A percentile compares a stretch with the other conserved stretches of the same genome.
These are phyloP conservation scores for Orthonychiurus folsomi DNA, from an alignment of 2,888 invertebrate species.

Conservation along the genomic window DNA sequence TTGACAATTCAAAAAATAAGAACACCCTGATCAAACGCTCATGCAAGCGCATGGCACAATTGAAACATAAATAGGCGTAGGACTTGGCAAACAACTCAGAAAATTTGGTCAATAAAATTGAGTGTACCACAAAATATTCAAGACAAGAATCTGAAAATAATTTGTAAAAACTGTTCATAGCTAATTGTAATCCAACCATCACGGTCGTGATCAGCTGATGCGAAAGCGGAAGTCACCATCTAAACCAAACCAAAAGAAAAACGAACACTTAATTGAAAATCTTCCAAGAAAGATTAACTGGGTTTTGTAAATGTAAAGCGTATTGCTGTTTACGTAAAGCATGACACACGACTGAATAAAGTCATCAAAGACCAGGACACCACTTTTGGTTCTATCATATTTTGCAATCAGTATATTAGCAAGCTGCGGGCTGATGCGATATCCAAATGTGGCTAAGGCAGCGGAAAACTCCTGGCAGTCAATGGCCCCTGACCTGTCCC, in stretches of 20 bases:
- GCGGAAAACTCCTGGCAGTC: slow-evolving; percentile 49
- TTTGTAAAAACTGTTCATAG: slow-evolving; percentile 48
- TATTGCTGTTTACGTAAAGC: slow-evolving; percentile 78
- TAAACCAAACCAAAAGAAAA: slow-evolving; percentile 39
- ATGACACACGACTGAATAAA: slow-evolving; percentile 94
- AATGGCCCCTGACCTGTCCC: slow-evolving; percentile 51
- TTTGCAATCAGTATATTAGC: slow-evolving; percentile 73
- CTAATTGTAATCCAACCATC: slow-evolving; percentile 47
- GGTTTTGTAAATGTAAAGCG: no score
- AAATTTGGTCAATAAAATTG: neutral
- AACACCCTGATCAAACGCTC: no score
- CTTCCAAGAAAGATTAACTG: no score
- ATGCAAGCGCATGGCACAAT: no score
- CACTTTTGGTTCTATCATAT: slow-evolving; percentile 81
- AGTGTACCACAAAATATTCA: neutral
- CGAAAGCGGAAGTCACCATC: slow-evolving; percentile 48
- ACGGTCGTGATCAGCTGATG: slow-evolving; percentile 46
- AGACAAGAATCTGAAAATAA: no score
- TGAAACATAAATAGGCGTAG: no score
- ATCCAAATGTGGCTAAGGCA: slow-evolving; percentile 50
- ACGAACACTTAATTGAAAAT: neutral
- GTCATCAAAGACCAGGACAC: slow-evolving; percentile 90
- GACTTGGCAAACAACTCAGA: neutral
- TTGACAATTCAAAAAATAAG: no score
- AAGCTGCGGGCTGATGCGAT: slow-evolving; percentile 63